Evolutionary conservation across 2,797 vertebrate genomes (phyloP).

Genomic region (Xiphophorus birchmanni): DNA sequence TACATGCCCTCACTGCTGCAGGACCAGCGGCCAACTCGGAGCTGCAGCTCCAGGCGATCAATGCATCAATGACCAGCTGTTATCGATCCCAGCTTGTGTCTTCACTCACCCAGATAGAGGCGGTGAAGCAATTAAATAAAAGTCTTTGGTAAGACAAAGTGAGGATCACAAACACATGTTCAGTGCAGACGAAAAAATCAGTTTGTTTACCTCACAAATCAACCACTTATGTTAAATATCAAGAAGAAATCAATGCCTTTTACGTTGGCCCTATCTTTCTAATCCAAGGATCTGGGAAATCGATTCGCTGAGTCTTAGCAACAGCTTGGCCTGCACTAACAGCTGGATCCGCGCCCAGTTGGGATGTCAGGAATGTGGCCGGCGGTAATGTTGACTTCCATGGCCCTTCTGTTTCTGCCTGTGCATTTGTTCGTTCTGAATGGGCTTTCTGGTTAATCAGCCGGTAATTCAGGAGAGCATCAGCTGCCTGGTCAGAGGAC

Average conservation of each 20-base stretch:
- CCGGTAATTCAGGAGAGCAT: slow-evolving; percentile 76
- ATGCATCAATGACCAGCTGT: slow-evolving; percentile 64
- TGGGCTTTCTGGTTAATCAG: slow-evolving; percentile 69
- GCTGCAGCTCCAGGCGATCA: slow-evolving; percentile 61
- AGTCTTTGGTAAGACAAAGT: slow-evolving; percentile 45
- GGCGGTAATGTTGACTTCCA: slow-evolving; percentile 68
- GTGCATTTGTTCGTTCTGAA: slow-evolving; percentile 62
- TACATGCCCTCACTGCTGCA: slow-evolving; percentile 51
- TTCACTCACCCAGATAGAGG: slow-evolving; percentile 58
- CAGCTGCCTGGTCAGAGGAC: slow-evolving; percentile 78
- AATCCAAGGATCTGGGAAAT: slow-evolving; percentile 52
- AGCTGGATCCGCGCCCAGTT: slow-evolving; percentile 63
- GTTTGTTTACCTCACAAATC: slow-evolving; percentile 51
- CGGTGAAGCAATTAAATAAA: slow-evolving; percentile 65
- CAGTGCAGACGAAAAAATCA: slow-evolving; percentile 32
- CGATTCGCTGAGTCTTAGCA: slow-evolving; percentile 55
- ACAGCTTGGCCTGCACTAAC: slow-evolving; percentile 56
- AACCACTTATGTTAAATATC: slow-evolving; percentile 35
- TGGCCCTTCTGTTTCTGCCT: slow-evolving; percentile 63
- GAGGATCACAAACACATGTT: slow-evolving; percentile 28
- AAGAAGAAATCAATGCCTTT: slow-evolving; percentile 33
- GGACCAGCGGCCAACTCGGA: slow-evolving; percentile 45
- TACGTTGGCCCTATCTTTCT: slow-evolving; percentile 26
- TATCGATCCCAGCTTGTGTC: slow-evolving; percentile 75
- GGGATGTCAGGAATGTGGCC: slow-evolving; percentile 72